A percentile compares a stretch with the other conserved stretches of the same genome.
phyloP scores from a whole-genome alignment of 2,113 vertebrate species.

The Junco hyemalis region DNA sequence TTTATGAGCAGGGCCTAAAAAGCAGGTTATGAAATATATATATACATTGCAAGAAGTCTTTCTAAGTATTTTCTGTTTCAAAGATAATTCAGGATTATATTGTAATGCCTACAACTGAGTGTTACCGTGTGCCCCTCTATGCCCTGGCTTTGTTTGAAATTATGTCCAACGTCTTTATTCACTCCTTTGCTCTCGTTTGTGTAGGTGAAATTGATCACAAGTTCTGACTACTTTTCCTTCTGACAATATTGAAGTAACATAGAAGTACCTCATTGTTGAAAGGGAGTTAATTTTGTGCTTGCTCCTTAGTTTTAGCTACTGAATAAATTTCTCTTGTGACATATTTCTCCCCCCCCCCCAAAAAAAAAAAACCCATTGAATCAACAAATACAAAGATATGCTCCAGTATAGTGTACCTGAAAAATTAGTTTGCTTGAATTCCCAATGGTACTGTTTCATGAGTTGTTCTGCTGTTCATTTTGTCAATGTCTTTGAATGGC shows the following conservation, averaged over 20 bases:
- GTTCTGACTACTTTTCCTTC: neutral
- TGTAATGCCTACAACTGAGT: rapidly evolving
- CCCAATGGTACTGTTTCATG: neutral
- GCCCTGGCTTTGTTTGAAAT: neutral
- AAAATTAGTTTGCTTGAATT: neutral
- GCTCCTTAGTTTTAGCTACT: neutral
- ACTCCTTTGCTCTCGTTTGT: rapidly evolving
- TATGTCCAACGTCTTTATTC: rapidly evolving
- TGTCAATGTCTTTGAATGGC: neutral
- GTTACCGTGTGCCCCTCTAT: neutral
- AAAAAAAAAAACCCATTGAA: neutral
- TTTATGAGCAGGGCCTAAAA: neutral
- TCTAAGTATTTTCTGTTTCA: neutral
- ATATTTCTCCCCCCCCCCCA: neutral
- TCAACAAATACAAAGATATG: neutral
- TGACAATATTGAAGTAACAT: rapidly evolving
- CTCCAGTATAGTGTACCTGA: neutral
- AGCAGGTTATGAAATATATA: neutral
- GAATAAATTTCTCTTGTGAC: neutral
- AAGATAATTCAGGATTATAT: neutral
- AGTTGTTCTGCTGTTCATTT: neutral
- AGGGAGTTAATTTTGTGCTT: neutral
- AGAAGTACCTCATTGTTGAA: rapidly evolving
- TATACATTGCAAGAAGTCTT: neutral
- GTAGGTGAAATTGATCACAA: rapidly evolving